Conservation (phyloP, 2,113 vertebrate genomes). For the Apodemus sylvaticus region DNA sequence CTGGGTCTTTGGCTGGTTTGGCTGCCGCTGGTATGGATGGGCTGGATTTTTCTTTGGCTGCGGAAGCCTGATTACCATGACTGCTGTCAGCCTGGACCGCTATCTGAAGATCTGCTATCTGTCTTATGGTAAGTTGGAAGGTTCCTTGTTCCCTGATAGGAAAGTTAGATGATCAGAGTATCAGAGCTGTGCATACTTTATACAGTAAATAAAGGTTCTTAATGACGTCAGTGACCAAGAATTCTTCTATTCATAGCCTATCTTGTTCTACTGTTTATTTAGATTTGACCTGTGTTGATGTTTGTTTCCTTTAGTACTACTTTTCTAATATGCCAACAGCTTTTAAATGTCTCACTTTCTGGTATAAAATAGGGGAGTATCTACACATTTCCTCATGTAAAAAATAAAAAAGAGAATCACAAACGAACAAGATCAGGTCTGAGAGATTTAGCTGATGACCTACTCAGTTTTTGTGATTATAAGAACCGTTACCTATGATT, state of each 20-base stretch:
- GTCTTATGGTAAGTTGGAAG: constrained; percentile 89
- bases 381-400: background rate
- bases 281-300: background rate
- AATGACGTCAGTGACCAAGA: constrained; percentile 50
- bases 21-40: constrained; percentile 96
- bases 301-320: constrained; percentile 13
- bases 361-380: background rate
- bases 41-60: constrained; percentile 97
- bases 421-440: background rate
- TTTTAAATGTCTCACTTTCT: constrained; percentile 33
- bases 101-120: constrained; percentile 97
- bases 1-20: constrained; percentile 96
- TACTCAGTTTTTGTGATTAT: background rate
- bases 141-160: constrained; percentile 45
- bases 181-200: background rate
- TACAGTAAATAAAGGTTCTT: constrained; percentile 9
- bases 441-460: background rate
- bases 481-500: constrained; percentile 30
- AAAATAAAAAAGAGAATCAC: background rate
- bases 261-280: constrained; percentile 9
- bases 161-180: constrained; percentile 28
- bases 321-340: constrained; percentile 21
- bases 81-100: constrained; percentile 94
- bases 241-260: constrained; percentile 29
- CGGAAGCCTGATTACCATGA: constrained; percentile 97